Conservation (phyloP, 2,888 invertebrate genomes). For the Azorinus chamasolen region DNA sequence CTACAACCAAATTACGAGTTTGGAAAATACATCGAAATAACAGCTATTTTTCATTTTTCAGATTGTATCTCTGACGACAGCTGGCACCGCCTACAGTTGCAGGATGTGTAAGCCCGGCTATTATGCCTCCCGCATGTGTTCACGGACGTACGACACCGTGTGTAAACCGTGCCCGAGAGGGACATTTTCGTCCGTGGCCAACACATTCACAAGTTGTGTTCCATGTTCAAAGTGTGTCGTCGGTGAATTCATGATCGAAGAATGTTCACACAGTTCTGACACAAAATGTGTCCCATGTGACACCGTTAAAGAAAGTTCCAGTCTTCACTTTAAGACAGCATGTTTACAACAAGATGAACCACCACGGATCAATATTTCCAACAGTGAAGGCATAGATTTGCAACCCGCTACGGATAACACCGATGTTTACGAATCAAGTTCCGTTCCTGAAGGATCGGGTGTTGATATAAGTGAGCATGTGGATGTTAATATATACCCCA, state of each 20-base stretch:
- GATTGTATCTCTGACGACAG: too few species aligned
- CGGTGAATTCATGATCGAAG: constrained; percentile 56
- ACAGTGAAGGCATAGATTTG: too few species aligned
- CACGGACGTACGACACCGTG: constrained; percentile 65
- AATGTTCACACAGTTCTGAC: constrained; percentile 59
- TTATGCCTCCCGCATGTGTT: constrained; percentile 62
- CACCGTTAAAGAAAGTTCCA: constrained; percentile 27
- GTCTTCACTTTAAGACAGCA: not conserved
- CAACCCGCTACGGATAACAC: too few species aligned
- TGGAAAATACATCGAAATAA: too few species aligned
- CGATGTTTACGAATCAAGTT: not conserved
- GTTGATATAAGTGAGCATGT: not conserved
- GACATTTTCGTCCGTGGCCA: constrained; percentile 45
- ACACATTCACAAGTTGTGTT: constrained; percentile 43
- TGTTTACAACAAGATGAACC: too few species aligned
- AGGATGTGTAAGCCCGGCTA: constrained; percentile 67
- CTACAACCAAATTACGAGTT: too few species aligned
- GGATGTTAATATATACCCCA: constrained; percentile 3
- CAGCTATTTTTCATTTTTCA: too few species aligned
- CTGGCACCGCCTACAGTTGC: constrained; percentile 21
- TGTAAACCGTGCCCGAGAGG: constrained; percentile 65
- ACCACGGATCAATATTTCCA: too few species aligned
- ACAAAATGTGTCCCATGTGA: constrained; percentile 68
- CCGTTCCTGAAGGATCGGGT: constrained; percentile 21
- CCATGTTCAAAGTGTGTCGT: constrained; percentile 63